A percentile compares a stretch with the other conserved stretches of the same genome.
These are phyloP conservation scores for Palythoa heliodiscus DNA, from an alignment of 92 coral and sea anemone genomes.

Conservation along the genomic window DNA sequence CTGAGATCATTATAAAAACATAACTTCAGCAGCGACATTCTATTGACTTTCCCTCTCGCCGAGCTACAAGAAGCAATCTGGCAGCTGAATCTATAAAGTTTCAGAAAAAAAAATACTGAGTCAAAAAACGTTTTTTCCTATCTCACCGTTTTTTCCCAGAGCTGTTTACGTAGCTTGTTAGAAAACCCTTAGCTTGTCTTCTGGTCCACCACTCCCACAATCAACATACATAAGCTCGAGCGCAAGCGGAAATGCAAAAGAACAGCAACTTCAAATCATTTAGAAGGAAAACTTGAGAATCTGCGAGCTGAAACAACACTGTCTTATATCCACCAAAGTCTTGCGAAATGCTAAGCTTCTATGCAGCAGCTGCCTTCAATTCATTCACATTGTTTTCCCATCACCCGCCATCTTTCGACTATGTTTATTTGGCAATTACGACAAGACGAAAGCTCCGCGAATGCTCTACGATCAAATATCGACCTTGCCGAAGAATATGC, in stretches of 20 bases:
- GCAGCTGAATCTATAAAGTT: neutral
- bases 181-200: neutral
- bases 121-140: neutral
- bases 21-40: neutral
- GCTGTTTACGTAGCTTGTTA: slow-evolving; percentile 22
- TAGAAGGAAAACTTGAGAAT: neutral
- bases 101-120: slow-evolving; percentile 18
- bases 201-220: slow-evolving; percentile 44
- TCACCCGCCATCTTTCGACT: slow-evolving; percentile 30
- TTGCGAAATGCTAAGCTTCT: neutral
- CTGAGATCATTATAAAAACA: neutral
- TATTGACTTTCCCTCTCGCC: neutral
- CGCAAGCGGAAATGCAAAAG: neutral
- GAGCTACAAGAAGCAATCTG: neutral
- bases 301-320: neutral
- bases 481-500: neutral
- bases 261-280: neutral
- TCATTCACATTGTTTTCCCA: neutral
- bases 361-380: neutral
- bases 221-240: neutral
- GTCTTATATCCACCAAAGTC: neutral
- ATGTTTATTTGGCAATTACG: neutral
- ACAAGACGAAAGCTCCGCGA: neutral
- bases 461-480: neutral
- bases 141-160: slow-evolving; percentile 28